Conservation (phyloP, 2,888 invertebrate genomes). For the Scelioninae gen. 1 region DNA sequence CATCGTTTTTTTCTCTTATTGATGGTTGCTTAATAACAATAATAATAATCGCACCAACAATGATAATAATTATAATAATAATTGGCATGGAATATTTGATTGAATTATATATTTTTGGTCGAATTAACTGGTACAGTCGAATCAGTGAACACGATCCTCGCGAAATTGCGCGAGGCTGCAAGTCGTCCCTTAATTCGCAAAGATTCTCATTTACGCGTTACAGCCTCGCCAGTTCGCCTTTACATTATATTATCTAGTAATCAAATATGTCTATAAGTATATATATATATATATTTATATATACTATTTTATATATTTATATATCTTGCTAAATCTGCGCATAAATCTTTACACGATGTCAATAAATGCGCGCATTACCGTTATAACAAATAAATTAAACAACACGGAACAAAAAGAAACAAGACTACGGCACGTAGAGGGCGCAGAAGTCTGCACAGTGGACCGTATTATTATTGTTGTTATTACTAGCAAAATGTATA, state of each 20-base stretch:
- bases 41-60: conserved; percentile 17
- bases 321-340: conserved; percentile 10
- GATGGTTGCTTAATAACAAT: conserved; percentile 19
- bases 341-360: conserved; percentile 16
- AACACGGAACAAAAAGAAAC: conserved; percentile 14
- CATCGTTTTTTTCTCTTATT: neutral
- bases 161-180: neutral
- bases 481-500: conserved; percentile 35
- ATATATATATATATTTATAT: conserved; percentile 2
- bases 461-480: conserved; percentile 44
- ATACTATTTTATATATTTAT: conserved; percentile 10
- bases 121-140: conserved; percentile 25
- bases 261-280: conserved; percentile 6
- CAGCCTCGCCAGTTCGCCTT: neutral
- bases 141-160: conserved; percentile 9
- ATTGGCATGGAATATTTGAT: neutral
- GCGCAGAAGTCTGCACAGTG: conserved; percentile 7
- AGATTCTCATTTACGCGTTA: neutral
- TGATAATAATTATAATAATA: conserved; percentile 25
- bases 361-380: conserved; percentile 37
- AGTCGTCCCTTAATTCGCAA: neutral
- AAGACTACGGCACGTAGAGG: neutral
- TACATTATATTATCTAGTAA: conserved; percentile 15
- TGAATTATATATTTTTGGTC: conserved; percentile 25
- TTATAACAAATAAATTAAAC: conserved; percentile 50